phyloP scores from a whole-genome alignment of 2,888 invertebrate genomes.

The Campoletis raptor region DNA sequence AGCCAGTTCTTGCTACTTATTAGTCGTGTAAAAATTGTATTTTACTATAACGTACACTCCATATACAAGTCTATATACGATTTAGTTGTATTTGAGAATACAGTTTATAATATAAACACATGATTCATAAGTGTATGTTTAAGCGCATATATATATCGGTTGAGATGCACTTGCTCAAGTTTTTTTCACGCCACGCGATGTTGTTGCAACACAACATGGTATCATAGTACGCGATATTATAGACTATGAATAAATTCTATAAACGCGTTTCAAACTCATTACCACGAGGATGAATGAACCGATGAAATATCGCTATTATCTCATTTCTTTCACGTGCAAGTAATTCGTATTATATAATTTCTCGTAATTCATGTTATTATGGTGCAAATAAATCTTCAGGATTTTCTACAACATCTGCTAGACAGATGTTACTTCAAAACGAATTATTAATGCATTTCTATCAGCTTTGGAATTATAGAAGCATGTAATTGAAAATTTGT shows the following conservation, averaged over 20 bases:
- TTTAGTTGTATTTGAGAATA: neutral
- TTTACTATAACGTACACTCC: constrained; percentile 10
- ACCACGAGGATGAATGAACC: constrained; percentile 55
- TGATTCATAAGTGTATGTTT: neutral
- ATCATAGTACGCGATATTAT: constrained; percentile 1
- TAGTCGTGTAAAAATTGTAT: constrained; percentile 5
- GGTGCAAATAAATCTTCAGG: constrained; percentile 20
- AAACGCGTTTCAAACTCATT: constrained; percentile 17
- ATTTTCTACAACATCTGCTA: constrained; percentile 27
- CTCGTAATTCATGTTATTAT: constrained; percentile 45
- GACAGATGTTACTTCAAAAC: constrained; percentile 10
- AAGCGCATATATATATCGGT: neutral
- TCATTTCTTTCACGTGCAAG: constrained; percentile 30
- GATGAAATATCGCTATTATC: constrained; percentile 31
- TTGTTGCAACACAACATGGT: neutral
- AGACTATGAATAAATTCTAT: constrained; percentile 4
- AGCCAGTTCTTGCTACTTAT: constrained; percentile 19
- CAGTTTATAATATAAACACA: constrained; percentile 1
- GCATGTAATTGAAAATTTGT: neutral
- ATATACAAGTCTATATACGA: neutral
- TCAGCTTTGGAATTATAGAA: neutral
- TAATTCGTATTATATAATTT: constrained; percentile 36
- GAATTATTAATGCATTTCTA: neutral
- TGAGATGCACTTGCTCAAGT: constrained; percentile 4
- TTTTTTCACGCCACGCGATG: neutral